Evolutionary conservation across 2,888 invertebrate species (phyloP).

Genomic region (Ischnus inquisitorius): DNA sequence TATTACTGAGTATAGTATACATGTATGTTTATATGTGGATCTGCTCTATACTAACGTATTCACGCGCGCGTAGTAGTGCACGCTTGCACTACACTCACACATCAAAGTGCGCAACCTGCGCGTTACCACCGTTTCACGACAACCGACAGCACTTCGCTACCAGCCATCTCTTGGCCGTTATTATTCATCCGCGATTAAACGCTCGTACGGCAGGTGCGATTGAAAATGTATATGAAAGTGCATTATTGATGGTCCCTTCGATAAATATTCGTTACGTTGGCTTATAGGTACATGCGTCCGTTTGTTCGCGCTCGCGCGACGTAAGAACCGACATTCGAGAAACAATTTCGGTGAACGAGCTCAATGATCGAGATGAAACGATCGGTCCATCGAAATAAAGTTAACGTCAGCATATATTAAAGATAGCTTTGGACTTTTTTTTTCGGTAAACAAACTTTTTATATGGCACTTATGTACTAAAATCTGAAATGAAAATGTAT

Average conservation of each 20-base stretch:
- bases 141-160: constrained; percentile 56
- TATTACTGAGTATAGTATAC: neutral
- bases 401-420: too few species aligned
- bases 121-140: constrained; percentile 26
- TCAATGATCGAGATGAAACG: constrained; percentile 1
- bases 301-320: neutral
- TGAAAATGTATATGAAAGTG: constrained; percentile 61
- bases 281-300: neutral
- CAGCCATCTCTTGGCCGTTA: constrained; percentile 55
- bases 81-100: neutral
- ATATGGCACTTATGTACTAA: too few species aligned
- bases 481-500: too few species aligned
- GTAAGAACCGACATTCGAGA: constrained; percentile 27
- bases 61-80: neutral
- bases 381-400: neutral
- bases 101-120: constrained; percentile 23
- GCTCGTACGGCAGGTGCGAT: constrained; percentile 63
- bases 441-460: too few species aligned
- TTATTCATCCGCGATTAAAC: constrained; percentile 66
- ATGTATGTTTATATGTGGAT: neutral
- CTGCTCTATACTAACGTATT: too few species aligned
- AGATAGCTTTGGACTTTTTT: too few species aligned
- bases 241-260: constrained; percentile 61
- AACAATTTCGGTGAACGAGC: constrained; percentile 53
- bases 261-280: constrained; percentile 36